Evolutionary conservation across 2,113 vertebrate genomes (phyloP).

Genomic region (Laticauda colubrina): DNA sequence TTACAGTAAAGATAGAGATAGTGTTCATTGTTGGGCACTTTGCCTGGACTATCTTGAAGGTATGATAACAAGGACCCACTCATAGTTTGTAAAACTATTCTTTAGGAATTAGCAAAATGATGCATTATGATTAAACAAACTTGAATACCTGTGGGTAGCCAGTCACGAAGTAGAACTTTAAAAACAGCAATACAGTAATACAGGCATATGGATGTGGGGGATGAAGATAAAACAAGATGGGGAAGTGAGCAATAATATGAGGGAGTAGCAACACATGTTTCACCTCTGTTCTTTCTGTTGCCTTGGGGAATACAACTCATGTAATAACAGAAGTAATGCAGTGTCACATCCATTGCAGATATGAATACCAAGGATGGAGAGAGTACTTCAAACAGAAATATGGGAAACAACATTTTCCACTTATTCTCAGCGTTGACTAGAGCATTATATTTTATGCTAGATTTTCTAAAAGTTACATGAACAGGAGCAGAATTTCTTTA

Average conservation of each 20-base stretch:
- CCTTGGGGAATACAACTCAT: neutral
- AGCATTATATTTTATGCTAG: neutral
- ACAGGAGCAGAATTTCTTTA: neutral
- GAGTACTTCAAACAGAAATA: neutral
- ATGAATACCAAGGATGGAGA: neutral
- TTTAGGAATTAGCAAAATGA: neutral
- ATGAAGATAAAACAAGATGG: neutral
- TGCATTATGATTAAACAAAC: neutral
- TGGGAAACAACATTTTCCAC: neutral
- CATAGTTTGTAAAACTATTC: neutral
- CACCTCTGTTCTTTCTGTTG: neutral
- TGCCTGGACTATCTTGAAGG: neutral
- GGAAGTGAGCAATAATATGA: neutral
- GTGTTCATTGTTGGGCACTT: neutral
- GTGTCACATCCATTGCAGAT: neutral
- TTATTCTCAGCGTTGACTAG: neutral
- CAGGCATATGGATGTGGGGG: conserved; percentile 15
- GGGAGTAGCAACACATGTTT: neutral
- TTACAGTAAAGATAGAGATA: neutral
- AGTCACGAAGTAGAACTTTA: conserved; percentile 7
- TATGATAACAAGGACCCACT: neutral
- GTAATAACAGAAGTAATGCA: neutral
- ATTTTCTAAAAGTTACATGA: neutral
- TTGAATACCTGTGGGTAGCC: conserved; percentile 6
- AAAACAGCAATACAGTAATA: neutral